Evolutionary conservation across 1,140 invertebrate species (phyloP).

Genomic region (Drosophila takahashii): DNA sequence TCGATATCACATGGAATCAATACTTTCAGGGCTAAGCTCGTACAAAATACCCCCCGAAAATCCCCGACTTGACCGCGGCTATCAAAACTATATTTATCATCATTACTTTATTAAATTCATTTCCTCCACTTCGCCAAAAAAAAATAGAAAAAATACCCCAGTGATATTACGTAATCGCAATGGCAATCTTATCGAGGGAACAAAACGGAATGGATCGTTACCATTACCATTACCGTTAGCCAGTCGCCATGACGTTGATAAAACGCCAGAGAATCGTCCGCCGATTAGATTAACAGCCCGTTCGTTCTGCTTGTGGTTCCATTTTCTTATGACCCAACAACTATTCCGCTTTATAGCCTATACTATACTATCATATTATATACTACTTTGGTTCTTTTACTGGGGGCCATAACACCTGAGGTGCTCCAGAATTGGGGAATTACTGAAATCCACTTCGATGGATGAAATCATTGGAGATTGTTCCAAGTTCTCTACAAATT

Average conservation of each 20-base stretch:
- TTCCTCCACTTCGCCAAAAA: slow-evolving; percentile 11
- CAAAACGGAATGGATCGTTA: slow-evolving; percentile 24
- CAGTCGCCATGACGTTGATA: slow-evolving; percentile 32
- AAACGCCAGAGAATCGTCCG: slow-evolving; percentile 1
- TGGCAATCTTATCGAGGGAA: slow-evolving; percentile 39
- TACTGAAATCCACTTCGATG: background rate
- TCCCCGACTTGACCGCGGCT: slow-evolving; percentile 11
- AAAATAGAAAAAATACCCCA: background rate
- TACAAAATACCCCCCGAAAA: slow-evolving; percentile 16
- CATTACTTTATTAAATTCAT: slow-evolving; percentile 45
- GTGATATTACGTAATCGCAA: slow-evolving; percentile 24
- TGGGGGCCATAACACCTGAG: slow-evolving; percentile 1
- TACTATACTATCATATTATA: background rate
- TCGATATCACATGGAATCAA: slow-evolving; percentile 33
- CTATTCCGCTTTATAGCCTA: slow-evolving; percentile 3
- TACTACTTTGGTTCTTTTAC: slow-evolving; percentile 1
- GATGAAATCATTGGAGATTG: background rate
- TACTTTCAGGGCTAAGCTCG: slow-evolving; percentile 27
- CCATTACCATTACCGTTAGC: slow-evolving; percentile 34
- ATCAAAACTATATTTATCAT: slow-evolving; percentile 50
- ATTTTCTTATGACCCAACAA: slow-evolving; percentile 7
- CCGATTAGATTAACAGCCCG: slow-evolving; percentile 41
- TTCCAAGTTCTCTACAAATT: background rate
- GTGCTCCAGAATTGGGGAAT: background rate
- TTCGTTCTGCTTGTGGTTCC: slow-evolving; percentile 20